A percentile compares a stretch with the other conserved stretches of the same genome.
Conservation (phyloP, 2,113 vertebrate genomes). For the Polyodon spathula region DNA sequence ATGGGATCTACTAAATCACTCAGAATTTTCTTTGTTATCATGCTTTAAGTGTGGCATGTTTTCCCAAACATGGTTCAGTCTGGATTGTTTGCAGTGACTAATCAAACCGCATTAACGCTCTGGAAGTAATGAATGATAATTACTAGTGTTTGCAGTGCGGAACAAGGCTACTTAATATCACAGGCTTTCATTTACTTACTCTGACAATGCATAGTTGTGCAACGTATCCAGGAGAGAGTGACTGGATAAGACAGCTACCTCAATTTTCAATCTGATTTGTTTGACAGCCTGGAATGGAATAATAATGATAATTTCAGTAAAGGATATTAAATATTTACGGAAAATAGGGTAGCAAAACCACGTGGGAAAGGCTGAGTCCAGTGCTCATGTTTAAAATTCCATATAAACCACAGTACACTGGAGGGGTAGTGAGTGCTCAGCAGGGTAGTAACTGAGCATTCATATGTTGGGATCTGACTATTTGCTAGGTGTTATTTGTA, state of each 20-base stretch:
- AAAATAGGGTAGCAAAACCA: neutral
- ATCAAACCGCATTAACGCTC: no score
- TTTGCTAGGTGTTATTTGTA: no score
- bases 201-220: neutral
- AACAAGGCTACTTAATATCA: no score
- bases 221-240: neutral
- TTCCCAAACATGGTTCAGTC: no score
- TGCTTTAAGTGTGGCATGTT: no score
- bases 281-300: neutral
- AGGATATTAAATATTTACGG: slow-evolving; percentile 3
- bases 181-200: no score
- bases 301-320: neutral
- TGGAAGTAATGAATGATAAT: no score
- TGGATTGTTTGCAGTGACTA: no score
- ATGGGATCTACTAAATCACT: no score
- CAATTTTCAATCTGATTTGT: neutral
- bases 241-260: neutral
- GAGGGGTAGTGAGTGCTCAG: slow-evolving; percentile 14
- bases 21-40: no score
- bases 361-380: neutral
- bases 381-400: slow-evolving; percentile 17
- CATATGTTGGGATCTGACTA: slow-evolving; percentile 26
- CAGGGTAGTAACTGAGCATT: slow-evolving; percentile 31
- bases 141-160: no score
- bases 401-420: slow-evolving; percentile 20